phyloP scores from a whole-genome alignment of 1,140 invertebrate genomes.

The Tetranychus urticae region DNA sequence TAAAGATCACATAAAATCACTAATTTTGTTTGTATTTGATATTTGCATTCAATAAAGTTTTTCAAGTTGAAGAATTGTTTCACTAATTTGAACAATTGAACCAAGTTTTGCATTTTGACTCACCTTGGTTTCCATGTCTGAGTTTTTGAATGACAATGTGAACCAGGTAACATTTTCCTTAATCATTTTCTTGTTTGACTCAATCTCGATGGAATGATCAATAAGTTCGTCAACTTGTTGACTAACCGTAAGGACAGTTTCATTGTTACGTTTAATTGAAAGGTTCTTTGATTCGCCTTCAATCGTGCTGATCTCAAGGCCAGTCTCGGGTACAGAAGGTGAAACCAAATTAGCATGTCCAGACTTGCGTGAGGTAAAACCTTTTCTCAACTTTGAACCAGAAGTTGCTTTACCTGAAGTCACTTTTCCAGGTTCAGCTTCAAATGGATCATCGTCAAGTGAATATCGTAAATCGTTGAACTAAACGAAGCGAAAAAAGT shows the following conservation, averaged over 20 bases:
- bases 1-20: neutral
- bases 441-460: slow-evolving; percentile 12
- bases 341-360: no score
- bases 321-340: no score
- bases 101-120: slow-evolving; percentile 3
- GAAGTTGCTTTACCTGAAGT: neutral
- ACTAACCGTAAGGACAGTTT: slow-evolving; percentile 13
- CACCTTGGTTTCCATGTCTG: slow-evolving; percentile 40
- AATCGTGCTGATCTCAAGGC: neutral
- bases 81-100: slow-evolving; percentile 3
- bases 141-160: slow-evolving; percentile 58
- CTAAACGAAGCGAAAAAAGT: neutral
- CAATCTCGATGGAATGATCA: slow-evolving; percentile 69
- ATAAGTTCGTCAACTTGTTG: slow-evolving; percentile 63
- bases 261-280: neutral
- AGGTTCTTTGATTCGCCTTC: neutral
- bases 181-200: slow-evolving; percentile 71
- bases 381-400: neutral
- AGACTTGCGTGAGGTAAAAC: neutral
- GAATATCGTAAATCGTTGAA: slow-evolving; percentile 14
- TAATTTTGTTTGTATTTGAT: neutral
- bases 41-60: neutral
- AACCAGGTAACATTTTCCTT: slow-evolving; percentile 60
- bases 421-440: neutral
- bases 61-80: neutral